These are phyloP conservation scores for Imbricaverruca yamaguchii DNA, from an alignment of 2,888 invertebrate genomes.

Conservation along the genomic window DNA sequence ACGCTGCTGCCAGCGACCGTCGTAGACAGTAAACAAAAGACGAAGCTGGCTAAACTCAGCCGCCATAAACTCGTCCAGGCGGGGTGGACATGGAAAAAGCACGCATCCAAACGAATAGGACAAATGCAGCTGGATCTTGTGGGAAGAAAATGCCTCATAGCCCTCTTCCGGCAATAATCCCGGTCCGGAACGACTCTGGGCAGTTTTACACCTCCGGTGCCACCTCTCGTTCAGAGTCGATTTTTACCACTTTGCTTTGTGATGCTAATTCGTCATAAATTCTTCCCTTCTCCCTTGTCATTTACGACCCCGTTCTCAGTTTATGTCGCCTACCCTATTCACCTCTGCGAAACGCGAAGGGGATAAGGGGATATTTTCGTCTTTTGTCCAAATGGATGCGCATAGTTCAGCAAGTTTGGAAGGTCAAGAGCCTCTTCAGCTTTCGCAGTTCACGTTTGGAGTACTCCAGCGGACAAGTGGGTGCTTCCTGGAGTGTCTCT, in stretches of 20 bases:
- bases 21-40: slow-evolving; percentile 9
- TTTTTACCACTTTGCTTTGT: slow-evolving; percentile 1
- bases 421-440: slow-evolving; percentile 1
- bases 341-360: background rate
- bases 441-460: background rate
- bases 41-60: background rate
- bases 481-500: too few relatives aligned
- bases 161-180: background rate
- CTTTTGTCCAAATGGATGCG: background rate
- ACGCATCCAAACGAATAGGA: background rate
- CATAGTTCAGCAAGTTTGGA: background rate
- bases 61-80: background rate
- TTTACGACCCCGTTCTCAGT: background rate
- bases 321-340: background rate
- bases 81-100: background rate
- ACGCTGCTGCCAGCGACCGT: background rate
- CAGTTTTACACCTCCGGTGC: background rate
- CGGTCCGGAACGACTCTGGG: background rate
- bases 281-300: background rate
- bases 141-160: background rate
- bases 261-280: slow-evolving; percentile 16
- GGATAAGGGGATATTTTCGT: background rate
- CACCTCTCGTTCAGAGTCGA: background rate
- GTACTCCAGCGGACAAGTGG: background rate
- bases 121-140: background rate